These are phyloP conservation scores for Scaptomyza montana DNA, from an alignment of 1,140 invertebrate genomes.

Conservation along the genomic window DNA sequence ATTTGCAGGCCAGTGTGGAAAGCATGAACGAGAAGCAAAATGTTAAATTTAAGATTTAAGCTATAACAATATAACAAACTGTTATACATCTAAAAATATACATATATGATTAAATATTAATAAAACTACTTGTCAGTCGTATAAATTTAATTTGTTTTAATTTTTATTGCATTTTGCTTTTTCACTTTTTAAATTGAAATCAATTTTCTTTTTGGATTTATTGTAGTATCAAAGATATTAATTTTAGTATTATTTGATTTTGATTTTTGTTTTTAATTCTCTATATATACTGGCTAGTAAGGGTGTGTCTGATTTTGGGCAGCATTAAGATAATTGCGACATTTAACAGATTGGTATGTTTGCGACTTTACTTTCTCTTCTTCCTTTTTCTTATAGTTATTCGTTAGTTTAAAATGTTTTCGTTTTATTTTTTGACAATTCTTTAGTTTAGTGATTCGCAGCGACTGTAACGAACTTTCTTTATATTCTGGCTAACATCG, in stretches of 20 bases:
- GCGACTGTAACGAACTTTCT: slow-evolving; percentile 60
- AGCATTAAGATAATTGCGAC: slow-evolving; percentile 62
- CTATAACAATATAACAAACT: not conserved
- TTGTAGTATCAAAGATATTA: slow-evolving; percentile 70
- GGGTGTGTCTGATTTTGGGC: slow-evolving; percentile 41
- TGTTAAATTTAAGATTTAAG: slow-evolving; percentile 75
- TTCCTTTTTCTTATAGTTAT: slow-evolving; percentile 13
- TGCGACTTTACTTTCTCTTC: slow-evolving; percentile 31
- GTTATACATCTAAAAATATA: slow-evolving; percentile 1
- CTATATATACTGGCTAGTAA: slow-evolving; percentile 68
- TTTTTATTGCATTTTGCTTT: slow-evolving; percentile 65
- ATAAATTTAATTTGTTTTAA: slow-evolving; percentile 24
- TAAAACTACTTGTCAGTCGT: slow-evolving; percentile 27
- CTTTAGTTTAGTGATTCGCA: slow-evolving; percentile 36
- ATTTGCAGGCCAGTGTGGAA: slow-evolving; percentile 65
- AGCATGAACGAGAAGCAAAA: slow-evolving; percentile 75
- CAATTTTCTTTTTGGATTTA: slow-evolving; percentile 29
- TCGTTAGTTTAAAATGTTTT: slow-evolving; percentile 28
- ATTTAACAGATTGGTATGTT: slow-evolving; percentile 50
- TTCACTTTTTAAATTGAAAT: slow-evolving; percentile 58
- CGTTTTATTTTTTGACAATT: slow-evolving; percentile 48
- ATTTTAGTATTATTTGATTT: slow-evolving; percentile 45
- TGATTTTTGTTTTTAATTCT: slow-evolving; percentile 52
- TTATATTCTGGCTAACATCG: slow-evolving; percentile 26
- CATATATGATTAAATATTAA: slow-evolving; percentile 17